Evolutionary conservation across 2,888 invertebrate genomes (phyloP).

Genomic region (Odontocerum albicorne): DNA sequence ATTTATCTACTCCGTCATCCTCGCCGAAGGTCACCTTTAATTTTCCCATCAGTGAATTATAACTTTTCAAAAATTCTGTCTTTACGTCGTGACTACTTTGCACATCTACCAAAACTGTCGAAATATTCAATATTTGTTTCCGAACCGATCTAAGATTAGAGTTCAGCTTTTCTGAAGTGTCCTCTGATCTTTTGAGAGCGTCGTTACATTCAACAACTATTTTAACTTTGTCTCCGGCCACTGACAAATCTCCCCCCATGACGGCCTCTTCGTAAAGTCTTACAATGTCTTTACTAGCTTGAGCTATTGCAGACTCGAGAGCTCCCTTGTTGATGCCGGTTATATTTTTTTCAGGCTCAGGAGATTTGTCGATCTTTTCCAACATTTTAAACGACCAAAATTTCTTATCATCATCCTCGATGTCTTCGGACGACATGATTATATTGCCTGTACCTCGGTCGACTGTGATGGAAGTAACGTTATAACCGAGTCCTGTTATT

Average conservation of each 20-base stretch:
- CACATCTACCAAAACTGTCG: no score
- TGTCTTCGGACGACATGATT: not conserved
- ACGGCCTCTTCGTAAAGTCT: not conserved
- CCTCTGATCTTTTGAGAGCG: not conserved
- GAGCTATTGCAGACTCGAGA: not conserved
- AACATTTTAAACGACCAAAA: not conserved
- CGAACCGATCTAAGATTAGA: no score
- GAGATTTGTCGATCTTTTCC: not conserved
- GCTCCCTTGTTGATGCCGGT: not conserved
- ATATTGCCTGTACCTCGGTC: not conserved
- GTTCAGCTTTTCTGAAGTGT: not conserved
- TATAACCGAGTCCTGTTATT: not conserved
- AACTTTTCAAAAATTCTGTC: no score
- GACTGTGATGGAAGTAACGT: not conserved
- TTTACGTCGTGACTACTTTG: no score
- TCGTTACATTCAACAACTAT: not conserved
- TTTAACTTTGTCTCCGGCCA: not conserved
- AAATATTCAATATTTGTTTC: no score
- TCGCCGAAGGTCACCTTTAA: no score
- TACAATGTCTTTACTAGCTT: not conserved
- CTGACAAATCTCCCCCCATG: not conserved
- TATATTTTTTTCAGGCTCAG: not conserved
- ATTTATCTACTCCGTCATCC: no score
- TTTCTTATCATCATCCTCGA: not conserved
- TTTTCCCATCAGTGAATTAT: no score